These are phyloP conservation scores for Macrobrachium rosenbergii DNA, from an alignment of 1,140 invertebrate genomes.

Conservation along the genomic window DNA sequence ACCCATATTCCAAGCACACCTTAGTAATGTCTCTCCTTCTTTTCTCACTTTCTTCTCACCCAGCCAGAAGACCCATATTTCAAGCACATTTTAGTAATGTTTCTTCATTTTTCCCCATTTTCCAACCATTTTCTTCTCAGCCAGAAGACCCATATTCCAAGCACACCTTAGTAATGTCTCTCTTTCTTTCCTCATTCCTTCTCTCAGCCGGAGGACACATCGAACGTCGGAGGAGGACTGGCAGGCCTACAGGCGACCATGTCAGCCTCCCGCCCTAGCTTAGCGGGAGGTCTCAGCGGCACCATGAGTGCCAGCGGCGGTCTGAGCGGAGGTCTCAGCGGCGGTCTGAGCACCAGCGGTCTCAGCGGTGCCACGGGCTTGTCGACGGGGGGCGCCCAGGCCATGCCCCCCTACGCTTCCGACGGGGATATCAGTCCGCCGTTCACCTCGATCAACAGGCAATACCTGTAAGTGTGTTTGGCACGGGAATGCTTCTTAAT, in stretches of 20 bases:
- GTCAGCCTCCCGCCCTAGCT: constrained; percentile 39
- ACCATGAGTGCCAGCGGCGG: constrained; percentile 16
- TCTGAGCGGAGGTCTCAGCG: constrained; percentile 29
- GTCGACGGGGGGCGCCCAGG: constrained; percentile 34
- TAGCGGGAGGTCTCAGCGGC: constrained; percentile 32
- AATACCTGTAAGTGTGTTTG: constrained; percentile 45
- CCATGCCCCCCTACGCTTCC: constrained; percentile 31
- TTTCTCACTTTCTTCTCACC: no score
- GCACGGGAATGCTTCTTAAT: background rate
- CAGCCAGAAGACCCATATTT: no score
- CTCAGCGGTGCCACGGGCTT: constrained; percentile 31
- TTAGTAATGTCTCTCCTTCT: no score
- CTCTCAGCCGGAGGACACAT: constrained; percentile 17
- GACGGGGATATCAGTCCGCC: constrained; percentile 57
- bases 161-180: no score
- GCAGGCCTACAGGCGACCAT: constrained; percentile 29
- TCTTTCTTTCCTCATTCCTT: no score
- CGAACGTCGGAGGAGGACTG: background rate
- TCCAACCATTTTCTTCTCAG: no score
- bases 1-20: no score
- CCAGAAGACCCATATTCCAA: no score
- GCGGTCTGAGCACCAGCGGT: constrained; percentile 41
- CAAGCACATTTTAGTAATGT: no score
- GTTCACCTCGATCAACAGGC: constrained; percentile 55
- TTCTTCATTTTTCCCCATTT: no score